Percentiles rank a stretch among this genome's conserved stretches.
Conservation (phyloP, 2,888 invertebrate genomes). For the Drosophila limbata region DNA sequence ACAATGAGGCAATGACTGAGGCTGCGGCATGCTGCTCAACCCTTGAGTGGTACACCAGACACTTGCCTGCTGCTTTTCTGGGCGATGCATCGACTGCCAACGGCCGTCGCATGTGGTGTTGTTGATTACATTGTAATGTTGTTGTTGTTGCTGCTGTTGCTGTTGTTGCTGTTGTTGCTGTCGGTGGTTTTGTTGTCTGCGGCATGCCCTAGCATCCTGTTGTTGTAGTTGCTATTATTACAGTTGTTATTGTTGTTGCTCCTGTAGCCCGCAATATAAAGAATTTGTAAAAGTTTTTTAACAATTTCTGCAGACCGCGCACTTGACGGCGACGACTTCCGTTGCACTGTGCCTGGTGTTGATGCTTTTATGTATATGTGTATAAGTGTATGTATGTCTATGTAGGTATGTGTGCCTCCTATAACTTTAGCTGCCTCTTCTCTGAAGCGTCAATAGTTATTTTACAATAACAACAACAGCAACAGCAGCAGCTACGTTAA, state of each 20-base stretch:
- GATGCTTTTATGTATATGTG: slow-evolving; percentile 72
- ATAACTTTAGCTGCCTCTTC: slow-evolving; percentile 66
- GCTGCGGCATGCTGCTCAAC: slow-evolving; percentile 59
- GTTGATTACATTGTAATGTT: slow-evolving; percentile 74
- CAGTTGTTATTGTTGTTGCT: slow-evolving; percentile 58
- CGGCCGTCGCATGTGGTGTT: slow-evolving; percentile 72
- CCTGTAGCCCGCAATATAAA: slow-evolving; percentile 66
- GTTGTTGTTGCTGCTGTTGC: slow-evolving; percentile 42
- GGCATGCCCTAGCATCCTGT: slow-evolving; percentile 68
- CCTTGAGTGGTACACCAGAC: slow-evolving; percentile 71
- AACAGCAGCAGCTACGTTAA: slow-evolving; percentile 13
- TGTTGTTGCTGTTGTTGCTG: slow-evolving; percentile 37
- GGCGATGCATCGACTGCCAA: slow-evolving; percentile 49
- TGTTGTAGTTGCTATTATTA: slow-evolving; percentile 74
- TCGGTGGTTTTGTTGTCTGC: slow-evolving; percentile 72
- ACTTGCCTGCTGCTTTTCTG: slow-evolving; percentile 56
- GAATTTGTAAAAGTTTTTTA: slow-evolving; percentile 76
- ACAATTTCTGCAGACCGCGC: slow-evolving; percentile 73
- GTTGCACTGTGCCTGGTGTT: slow-evolving; percentile 76
- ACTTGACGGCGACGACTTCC: slow-evolving; percentile 78
- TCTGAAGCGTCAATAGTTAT: slow-evolving; percentile 76
- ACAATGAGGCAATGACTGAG: slow-evolving; percentile 43
- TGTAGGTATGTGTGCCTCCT: slow-evolving; percentile 33
- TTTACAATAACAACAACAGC: slow-evolving; percentile 45
- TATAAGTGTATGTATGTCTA: slow-evolving; percentile 4